These are phyloP conservation scores for Cydia pomonella DNA, from an alignment of 1,140 invertebrate species.

Conservation along the genomic window DNA sequence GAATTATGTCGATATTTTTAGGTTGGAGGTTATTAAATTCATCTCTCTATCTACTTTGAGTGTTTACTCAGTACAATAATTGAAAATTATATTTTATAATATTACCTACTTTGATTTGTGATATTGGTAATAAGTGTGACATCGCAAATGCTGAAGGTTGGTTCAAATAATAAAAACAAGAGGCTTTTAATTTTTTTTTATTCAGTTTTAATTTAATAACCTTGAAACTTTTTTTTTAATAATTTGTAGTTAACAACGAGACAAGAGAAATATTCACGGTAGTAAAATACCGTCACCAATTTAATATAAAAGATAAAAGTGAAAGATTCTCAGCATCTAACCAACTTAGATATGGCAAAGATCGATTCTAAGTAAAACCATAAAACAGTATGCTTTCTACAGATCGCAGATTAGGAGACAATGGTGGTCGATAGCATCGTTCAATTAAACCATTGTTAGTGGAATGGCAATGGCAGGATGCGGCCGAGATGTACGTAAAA, in stretches of 20 bases:
- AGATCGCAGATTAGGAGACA: conserved; percentile 27
- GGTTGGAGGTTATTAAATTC: not conserved
- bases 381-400: conserved; percentile 32
- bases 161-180: no score
- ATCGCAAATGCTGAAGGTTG: no score
- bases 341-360: conserved; percentile 12
- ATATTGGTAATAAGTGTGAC: no score
- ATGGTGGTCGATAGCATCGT: conserved; percentile 26
- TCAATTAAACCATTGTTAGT: conserved; percentile 19
- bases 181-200: no score
- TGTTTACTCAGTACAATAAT: no score
- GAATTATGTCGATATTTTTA: conserved; percentile 9
- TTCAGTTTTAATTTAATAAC: no score
- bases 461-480: conserved; percentile 26
- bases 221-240: no score
- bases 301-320: conserved; percentile 17
- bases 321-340: conserved; percentile 26
- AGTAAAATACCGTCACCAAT: conserved; percentile 11
- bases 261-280: not conserved
- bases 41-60: not conserved
- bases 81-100: no score
- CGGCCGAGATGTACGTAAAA: not conserved
- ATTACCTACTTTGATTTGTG: no score
- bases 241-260: not conserved
- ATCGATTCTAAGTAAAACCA: conserved; percentile 33